Conservation (phyloP, 2,888 invertebrate genomes). For the Piscicola geometra region DNA sequence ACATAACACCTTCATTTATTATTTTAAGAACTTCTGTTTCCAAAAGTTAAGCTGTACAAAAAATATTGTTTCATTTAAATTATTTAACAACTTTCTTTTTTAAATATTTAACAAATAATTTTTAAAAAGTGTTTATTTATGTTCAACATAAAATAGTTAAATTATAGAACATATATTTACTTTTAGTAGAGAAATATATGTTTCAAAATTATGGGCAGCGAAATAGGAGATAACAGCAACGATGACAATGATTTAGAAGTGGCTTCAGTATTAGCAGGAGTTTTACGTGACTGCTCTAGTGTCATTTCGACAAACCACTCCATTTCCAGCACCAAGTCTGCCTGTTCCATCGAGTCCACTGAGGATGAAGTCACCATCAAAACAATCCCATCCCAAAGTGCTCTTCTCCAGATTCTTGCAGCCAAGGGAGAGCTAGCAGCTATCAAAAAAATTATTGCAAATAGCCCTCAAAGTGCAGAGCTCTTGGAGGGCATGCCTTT, state of each 20-base stretch:
- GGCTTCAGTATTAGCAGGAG: slow-evolving; percentile 24
- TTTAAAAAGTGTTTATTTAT: neutral
- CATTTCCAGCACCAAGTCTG: neutral
- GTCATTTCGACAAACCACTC: neutral
- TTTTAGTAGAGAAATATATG: too few relatives aligned
- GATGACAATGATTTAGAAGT: slow-evolving; percentile 33
- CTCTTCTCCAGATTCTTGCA: neutral
- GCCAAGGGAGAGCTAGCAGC: slow-evolving; percentile 20
- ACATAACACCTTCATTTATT: too few relatives aligned
- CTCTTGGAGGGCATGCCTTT: neutral
- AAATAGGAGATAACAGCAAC: slow-evolving; percentile 27
- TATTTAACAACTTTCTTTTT: neutral
- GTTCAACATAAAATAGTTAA: too few relatives aligned
- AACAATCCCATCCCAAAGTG: neutral
- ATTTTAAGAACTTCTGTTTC: neutral
- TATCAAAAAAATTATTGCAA: slow-evolving; percentile 11
- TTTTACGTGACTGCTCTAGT: neutral
- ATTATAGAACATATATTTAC: too few relatives aligned
- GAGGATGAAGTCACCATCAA: neutral
- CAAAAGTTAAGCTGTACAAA: too few relatives aligned
- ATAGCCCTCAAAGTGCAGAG: neutral
- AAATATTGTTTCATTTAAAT: too few relatives aligned
- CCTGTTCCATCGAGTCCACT: neutral
- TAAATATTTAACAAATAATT: neutral
- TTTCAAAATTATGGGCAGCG: neutral